These are phyloP conservation scores for Leptinotarsa texana DNA, from an alignment of 1,140 invertebrate genomes.

Conservation along the genomic window DNA sequence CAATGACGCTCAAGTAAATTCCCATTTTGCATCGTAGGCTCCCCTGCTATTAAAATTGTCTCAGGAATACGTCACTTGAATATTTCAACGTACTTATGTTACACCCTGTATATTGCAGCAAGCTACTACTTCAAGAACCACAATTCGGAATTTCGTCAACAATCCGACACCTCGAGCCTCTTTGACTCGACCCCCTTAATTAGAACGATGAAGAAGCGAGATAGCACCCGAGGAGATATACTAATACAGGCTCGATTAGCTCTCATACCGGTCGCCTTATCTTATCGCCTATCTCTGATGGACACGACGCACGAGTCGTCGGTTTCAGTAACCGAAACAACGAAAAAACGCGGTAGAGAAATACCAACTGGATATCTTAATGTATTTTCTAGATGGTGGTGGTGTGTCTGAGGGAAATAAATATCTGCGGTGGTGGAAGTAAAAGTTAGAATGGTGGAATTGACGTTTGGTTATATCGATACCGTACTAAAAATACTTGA, in stretches of 20 bases:
- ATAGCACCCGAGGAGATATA: constrained; percentile 15
- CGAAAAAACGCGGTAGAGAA: background rate
- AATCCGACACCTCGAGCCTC: background rate
- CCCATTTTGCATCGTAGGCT: too few species aligned
- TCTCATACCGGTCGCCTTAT: constrained; percentile 13
- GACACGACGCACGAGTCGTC: constrained; percentile 13
- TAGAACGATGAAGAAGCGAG: constrained; percentile 15
- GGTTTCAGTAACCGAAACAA: constrained; percentile 13
- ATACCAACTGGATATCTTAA: background rate
- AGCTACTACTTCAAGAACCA: background rate
- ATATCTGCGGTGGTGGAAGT: background rate
- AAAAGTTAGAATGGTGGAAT: background rate
- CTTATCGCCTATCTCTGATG: constrained; percentile 10
- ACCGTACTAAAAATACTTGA: too few species aligned
- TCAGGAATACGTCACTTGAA: too few species aligned
- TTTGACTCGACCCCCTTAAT: constrained; percentile 12
- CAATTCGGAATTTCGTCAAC: background rate
- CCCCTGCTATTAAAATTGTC: too few species aligned
- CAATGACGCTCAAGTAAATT: too few species aligned
- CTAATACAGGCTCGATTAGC: constrained; percentile 14
- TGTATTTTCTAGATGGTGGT: background rate
- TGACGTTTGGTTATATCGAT: background rate
- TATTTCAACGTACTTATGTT: too few species aligned
- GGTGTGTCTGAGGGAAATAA: background rate
- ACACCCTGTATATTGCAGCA: background rate